Percentiles rank a stretch among this genome's conserved stretches.
phyloP scores from a whole-genome alignment of 2,113 vertebrate genomes.

The Aphyosemion australe region DNA sequence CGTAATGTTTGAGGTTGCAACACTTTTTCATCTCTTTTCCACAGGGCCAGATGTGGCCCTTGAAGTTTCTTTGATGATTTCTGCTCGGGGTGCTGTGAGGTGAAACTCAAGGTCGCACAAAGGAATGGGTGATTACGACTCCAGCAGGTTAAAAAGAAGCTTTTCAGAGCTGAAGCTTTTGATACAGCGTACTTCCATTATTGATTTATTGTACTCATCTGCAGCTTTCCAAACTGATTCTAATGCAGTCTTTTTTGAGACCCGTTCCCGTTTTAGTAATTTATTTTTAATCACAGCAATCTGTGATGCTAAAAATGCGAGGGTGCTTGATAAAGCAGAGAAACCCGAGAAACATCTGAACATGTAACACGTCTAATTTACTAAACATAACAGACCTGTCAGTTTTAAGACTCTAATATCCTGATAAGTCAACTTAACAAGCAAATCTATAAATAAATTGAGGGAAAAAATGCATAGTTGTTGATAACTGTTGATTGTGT shows the following conservation, averaged over 20 bases:
- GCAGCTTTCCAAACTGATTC: neutral
- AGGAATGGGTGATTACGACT: constrained; percentile 36
- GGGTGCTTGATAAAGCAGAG: neutral
- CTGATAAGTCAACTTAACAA: constrained; percentile 17
- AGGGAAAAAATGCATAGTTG: constrained; percentile 27
- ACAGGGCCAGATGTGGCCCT: constrained; percentile 40
- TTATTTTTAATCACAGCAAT: neutral
- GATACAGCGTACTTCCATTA: constrained; percentile 2
- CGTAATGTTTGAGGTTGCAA: constrained; percentile 35
- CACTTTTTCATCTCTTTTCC: constrained; percentile 45
- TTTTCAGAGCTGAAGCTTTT: constrained; percentile 8
- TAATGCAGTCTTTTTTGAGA: neutral
- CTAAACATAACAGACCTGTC: constrained; percentile 26
- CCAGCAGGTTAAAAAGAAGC: constrained; percentile 7
- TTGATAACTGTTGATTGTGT: constrained; percentile 29
- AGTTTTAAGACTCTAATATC: constrained; percentile 24
- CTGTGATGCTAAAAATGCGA: neutral
- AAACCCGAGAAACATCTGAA: neutral
- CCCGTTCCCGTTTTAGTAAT: neutral
- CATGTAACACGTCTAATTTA: constrained; percentile 8
- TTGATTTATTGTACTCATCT: constrained; percentile 1
- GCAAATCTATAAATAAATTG: constrained; percentile 59
- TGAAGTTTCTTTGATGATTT: constrained; percentile 53
- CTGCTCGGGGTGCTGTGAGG: constrained; percentile 18
- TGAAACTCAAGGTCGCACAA: constrained; percentile 44